Conservation (phyloP, 2,797 vertebrate species). For the Notoglanidium macrostoma region DNA sequence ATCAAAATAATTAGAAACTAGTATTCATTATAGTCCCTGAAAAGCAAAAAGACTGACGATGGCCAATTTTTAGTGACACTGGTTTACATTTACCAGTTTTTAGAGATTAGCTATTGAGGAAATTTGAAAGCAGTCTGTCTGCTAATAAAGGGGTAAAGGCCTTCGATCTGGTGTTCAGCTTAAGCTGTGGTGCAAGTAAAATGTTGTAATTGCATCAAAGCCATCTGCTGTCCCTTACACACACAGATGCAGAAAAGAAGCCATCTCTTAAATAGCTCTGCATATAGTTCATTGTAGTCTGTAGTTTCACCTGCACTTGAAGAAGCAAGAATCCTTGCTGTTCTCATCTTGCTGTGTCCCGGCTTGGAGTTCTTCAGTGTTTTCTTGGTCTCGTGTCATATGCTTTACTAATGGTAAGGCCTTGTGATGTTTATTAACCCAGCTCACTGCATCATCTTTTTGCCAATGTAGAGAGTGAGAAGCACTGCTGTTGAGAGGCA, state of each 20-base stretch:
- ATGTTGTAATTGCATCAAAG: conserved; percentile 54
- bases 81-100: conserved; percentile 44
- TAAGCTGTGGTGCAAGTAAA: conserved; percentile 60
- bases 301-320: background rate
- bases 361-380: background rate
- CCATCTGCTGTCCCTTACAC: conserved; percentile 61
- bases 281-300: background rate
- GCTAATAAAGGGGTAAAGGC: conserved; percentile 64
- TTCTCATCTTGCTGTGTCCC: background rate
- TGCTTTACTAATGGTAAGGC: background rate
- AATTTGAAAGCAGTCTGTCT: conserved; percentile 64
- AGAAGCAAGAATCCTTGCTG: conserved; percentile 15
- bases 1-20: background rate
- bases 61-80: background rate
- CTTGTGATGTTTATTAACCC: background rate
- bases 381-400: background rate
- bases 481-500: conserved; percentile 76
- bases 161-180: conserved; percentile 67
- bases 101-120: conserved; percentile 61
- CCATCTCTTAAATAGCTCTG: background rate
- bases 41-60: conserved; percentile 27
- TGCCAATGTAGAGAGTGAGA: conserved; percentile 79
- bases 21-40: background rate
- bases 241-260: background rate
- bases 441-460: conserved; percentile 11